These are phyloP conservation scores for Synaphobranchus kaupii DNA, from an alignment of 2,797 vertebrate genomes.

Conservation along the genomic window DNA sequence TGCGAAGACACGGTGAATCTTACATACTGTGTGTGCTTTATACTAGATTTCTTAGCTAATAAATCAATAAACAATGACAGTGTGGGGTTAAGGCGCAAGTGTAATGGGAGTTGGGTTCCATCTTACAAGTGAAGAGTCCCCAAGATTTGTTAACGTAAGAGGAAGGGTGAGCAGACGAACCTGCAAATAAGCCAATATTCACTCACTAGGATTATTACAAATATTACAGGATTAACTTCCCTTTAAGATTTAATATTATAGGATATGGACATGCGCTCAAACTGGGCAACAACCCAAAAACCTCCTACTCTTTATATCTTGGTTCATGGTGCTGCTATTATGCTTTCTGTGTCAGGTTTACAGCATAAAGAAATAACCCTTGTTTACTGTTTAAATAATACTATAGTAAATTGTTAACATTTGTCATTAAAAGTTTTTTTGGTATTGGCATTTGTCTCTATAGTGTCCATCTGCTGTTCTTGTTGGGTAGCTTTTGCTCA, in stretches of 20 bases:
- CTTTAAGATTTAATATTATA: background rate
- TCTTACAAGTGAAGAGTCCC: background rate
- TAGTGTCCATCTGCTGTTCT: slow-evolving; percentile 42
- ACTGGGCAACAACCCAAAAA: background rate
- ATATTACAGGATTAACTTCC: background rate
- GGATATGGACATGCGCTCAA: background rate
- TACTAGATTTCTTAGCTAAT: background rate
- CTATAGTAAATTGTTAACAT: slow-evolving; percentile 44
- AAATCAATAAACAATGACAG: background rate
- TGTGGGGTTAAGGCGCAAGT: background rate
- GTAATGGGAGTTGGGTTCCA: background rate
- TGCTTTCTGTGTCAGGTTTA: slow-evolving; percentile 46
- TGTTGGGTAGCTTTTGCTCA: background rate
- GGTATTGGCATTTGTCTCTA: slow-evolving; percentile 30
- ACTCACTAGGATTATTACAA: background rate
- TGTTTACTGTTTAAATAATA: slow-evolving; percentile 19
- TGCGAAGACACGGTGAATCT: background rate
- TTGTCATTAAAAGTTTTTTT: slow-evolving; percentile 40
- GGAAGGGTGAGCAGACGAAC: background rate
- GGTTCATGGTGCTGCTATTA: slow-evolving; percentile 37
- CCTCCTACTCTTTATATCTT: background rate
- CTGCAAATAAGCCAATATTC: background rate
- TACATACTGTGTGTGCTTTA: background rate
- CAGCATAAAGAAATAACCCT: slow-evolving; percentile 39
- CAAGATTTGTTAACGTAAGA: background rate